phyloP scores from a whole-genome alignment of 2,888 invertebrate genomes.

The Pseudococcus jackbeardsleyi region DNA sequence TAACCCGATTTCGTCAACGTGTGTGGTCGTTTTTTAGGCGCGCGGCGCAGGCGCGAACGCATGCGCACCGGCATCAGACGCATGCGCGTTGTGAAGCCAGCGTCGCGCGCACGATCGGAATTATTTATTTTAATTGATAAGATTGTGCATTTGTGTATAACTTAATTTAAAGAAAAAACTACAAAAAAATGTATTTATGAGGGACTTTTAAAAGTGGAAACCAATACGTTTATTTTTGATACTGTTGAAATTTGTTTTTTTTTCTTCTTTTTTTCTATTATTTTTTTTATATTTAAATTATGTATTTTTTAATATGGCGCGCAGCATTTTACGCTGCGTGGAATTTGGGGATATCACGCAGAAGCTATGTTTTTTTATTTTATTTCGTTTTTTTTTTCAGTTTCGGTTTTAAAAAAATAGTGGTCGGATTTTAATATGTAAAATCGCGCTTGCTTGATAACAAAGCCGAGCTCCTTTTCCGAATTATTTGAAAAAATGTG shows the following conservation, averaged over 20 bases:
- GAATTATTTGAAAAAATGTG: not conserved
- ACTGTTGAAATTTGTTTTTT: conserved; percentile 61
- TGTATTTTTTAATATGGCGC: conserved; percentile 64
- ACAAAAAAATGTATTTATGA: conserved; percentile 49
- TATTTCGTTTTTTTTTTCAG: too few relatives aligned
- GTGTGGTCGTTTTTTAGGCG: not conserved
- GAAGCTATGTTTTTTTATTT: conserved; percentile 13
- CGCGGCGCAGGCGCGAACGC: not conserved
- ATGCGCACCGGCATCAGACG: not conserved
- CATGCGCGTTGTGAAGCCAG: not conserved
- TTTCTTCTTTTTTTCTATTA: conserved; percentile 60
- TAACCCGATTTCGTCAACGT: conserved; percentile 35
- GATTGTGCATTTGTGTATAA: conserved; percentile 54
- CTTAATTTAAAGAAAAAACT: conserved; percentile 9
- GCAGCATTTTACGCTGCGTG: conserved; percentile 64
- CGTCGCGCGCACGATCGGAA: not conserved
- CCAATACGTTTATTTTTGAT: conserved; percentile 65
- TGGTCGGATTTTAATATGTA: conserved; percentile 5
- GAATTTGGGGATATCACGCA: conserved; percentile 63
- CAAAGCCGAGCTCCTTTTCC: conserved; percentile 46
- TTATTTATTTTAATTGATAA: conserved; percentile 55
- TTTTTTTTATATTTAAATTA: conserved; percentile 61
- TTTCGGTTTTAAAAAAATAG: not conserved
- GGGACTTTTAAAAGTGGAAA: conserved; percentile 66
- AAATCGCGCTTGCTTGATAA: conserved; percentile 56